Conservation (phyloP, 2,888 invertebrate genomes). For the Aporophyla nigra region DNA sequence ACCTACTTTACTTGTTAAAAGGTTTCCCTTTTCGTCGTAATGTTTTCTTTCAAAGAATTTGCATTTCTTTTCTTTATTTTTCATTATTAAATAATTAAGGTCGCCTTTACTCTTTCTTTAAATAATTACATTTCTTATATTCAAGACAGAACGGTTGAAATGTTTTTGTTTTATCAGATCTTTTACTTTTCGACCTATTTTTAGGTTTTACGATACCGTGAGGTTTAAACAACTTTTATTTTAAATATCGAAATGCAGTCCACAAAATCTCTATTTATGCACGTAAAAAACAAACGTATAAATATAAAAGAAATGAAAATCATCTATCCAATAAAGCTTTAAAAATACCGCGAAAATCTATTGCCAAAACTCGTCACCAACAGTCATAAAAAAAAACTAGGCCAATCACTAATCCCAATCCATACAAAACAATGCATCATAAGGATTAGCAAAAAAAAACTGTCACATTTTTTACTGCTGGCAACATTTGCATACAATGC, state of each 20-base stretch:
- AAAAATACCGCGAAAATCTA: slow-evolving; percentile 30
- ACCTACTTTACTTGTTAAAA: slow-evolving; percentile 32
- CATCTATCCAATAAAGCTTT: background rate
- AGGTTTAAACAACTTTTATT: background rate
- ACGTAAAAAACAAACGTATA: background rate
- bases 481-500: slow-evolving; percentile 76
- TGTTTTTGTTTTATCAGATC: slow-evolving; percentile 5
- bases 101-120: slow-evolving; percentile 36
- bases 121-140: slow-evolving; percentile 34
- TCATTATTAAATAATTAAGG: slow-evolving; percentile 46
- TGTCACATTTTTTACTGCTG: slow-evolving; percentile 59
- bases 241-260: background rate
- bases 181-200: background rate
- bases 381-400: slow-evolving; percentile 54
- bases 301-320: background rate
- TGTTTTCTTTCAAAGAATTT: slow-evolving; percentile 45
- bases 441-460: slow-evolving; percentile 55
- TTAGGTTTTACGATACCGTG: background rate
- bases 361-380: slow-evolving; percentile 39
- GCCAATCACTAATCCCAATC: slow-evolving; percentile 57
- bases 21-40: slow-evolving; percentile 12
- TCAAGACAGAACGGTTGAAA: slow-evolving; percentile 16
- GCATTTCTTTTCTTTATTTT: slow-evolving; percentile 33
- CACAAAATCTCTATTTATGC: background rate
- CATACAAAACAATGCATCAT: slow-evolving; percentile 66